phyloP scores from a whole-genome alignment of 2,888 invertebrate species.

The Spicauda simplicius region DNA sequence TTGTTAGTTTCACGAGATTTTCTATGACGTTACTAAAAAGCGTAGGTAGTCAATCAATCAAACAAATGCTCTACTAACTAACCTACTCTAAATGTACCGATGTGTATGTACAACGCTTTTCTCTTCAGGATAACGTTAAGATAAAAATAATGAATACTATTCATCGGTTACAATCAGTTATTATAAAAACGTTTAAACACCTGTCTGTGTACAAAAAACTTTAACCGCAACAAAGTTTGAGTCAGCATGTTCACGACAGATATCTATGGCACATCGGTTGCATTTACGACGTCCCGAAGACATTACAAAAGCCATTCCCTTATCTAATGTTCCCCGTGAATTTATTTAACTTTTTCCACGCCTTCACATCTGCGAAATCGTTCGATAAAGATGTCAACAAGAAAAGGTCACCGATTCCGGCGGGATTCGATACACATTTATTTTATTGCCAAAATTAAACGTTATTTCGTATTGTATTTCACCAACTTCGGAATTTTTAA shows the following conservation, averaged over 20 bases:
- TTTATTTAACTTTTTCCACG: slow-evolving; percentile 83
- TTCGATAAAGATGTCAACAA: slow-evolving; percentile 80
- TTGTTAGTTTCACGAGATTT: too few species aligned
- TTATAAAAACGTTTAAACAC: background rate
- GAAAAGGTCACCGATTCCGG: slow-evolving; percentile 69
- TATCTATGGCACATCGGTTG: slow-evolving; percentile 78
- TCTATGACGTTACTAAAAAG: too few species aligned
- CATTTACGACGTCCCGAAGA: slow-evolving; percentile 81
- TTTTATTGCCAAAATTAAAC: slow-evolving; percentile 43
- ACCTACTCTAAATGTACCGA: too few species aligned
- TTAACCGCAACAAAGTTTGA: slow-evolving; percentile 41
- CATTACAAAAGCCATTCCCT: slow-evolving; percentile 79
- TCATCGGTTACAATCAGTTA: too few species aligned
- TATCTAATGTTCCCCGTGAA: slow-evolving; percentile 81
- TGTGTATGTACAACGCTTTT: too few species aligned
- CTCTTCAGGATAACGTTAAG: too few species aligned
- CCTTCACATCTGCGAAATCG: slow-evolving; percentile 77
- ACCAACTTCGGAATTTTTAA: background rate
- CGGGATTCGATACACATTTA: slow-evolving; percentile 46
- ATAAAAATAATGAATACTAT: too few species aligned
- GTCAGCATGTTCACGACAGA: slow-evolving; percentile 62
- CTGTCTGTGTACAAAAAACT: slow-evolving; percentile 6
- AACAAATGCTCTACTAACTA: too few species aligned
- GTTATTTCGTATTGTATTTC: slow-evolving; percentile 13
- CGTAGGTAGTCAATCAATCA: too few species aligned